A percentile compares a stretch with the other conserved stretches of the same genome.
Conservation (phyloP, 64 coral and sea anemone genomes). For the Exaiptasia diaphana region DNA sequence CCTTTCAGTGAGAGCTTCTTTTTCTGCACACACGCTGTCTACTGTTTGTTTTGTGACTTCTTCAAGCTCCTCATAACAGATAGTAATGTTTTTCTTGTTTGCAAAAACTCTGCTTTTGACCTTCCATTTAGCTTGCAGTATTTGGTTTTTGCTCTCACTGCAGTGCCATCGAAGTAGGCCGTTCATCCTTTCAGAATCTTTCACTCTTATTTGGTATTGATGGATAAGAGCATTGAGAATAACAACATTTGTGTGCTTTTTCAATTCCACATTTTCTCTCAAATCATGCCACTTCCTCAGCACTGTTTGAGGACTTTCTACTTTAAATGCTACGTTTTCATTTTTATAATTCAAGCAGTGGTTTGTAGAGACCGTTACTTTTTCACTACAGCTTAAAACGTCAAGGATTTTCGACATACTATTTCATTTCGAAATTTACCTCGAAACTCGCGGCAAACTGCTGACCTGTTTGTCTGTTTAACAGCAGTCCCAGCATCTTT, state of each 20-base stretch:
- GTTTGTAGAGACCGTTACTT: neutral
- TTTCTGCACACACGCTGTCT: too few relatives aligned
- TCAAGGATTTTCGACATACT: neutral
- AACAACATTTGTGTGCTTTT: neutral
- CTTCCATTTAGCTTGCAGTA: neutral
- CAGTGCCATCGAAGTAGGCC: neutral
- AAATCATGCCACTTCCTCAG: neutral
- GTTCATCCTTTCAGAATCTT: neutral
- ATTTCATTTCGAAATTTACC: too few relatives aligned
- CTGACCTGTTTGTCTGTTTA: too few relatives aligned
- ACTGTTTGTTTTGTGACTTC: too few relatives aligned
- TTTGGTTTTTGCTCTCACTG: slow-evolving; percentile 1
- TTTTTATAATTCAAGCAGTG: neutral
- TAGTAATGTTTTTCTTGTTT: slow-evolving; percentile 27
- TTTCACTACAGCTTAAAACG: neutral
- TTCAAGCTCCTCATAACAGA: too few relatives aligned
- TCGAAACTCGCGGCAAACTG: too few relatives aligned
- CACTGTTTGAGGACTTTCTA: neutral
- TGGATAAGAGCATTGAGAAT: slow-evolving; percentile 19
- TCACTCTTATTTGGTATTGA: neutral
- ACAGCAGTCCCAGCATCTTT: too few relatives aligned
- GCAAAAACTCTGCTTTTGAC: neutral
- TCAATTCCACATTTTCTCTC: neutral
- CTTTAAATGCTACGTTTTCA: neutral
- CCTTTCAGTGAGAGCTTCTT: too few relatives aligned